phyloP scores from a whole-genome alignment of 2,888 invertebrate species.

The Cryptus viduatorius region DNA sequence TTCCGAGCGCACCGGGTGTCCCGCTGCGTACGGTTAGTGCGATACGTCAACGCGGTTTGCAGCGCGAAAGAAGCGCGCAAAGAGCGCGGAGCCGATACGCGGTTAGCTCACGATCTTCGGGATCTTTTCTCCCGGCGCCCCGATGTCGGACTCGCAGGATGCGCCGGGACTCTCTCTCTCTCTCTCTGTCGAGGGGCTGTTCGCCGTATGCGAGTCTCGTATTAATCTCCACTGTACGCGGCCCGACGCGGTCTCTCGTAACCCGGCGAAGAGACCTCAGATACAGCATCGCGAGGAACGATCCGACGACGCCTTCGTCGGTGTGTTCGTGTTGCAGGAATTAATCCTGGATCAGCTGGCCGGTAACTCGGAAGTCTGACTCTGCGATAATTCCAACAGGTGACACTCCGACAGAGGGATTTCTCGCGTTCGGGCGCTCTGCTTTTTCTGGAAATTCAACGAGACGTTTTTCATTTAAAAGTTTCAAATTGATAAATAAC shows the following conservation, averaged over 20 bases:
- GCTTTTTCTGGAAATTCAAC: constrained; percentile 89
- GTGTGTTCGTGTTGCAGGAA: constrained; percentile 72
- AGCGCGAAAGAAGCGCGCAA: constrained; percentile 21
- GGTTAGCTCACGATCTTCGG: constrained; percentile 14
- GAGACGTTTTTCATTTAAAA: background rate
- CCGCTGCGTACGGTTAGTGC: constrained; percentile 28
- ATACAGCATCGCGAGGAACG: constrained; percentile 71
- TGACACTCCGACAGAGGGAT: constrained; percentile 91
- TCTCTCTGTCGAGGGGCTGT: background rate
- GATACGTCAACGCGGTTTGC: constrained; percentile 17
- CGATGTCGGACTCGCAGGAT: constrained; percentile 29
- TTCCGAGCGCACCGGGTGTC: constrained; percentile 46
- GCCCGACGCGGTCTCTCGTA: background rate
- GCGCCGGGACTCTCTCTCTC: background rate
- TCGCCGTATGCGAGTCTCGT: constrained; percentile 2
- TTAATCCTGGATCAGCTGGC: constrained; percentile 83
- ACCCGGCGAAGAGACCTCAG: constrained; percentile 39
- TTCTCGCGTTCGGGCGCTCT: constrained; percentile 91
- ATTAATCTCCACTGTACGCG: no score
- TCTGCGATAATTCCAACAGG: constrained; percentile 88
- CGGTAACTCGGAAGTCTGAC: constrained; percentile 81
- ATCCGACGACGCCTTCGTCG: constrained; percentile 71
- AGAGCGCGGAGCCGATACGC: constrained; percentile 25
- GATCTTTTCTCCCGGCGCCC: constrained; percentile 16
- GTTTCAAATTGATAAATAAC: no score